These are phyloP conservation scores for Geopemphigus sp. DNA, from an alignment of 1,140 invertebrate genomes.

Conservation along the genomic window DNA sequence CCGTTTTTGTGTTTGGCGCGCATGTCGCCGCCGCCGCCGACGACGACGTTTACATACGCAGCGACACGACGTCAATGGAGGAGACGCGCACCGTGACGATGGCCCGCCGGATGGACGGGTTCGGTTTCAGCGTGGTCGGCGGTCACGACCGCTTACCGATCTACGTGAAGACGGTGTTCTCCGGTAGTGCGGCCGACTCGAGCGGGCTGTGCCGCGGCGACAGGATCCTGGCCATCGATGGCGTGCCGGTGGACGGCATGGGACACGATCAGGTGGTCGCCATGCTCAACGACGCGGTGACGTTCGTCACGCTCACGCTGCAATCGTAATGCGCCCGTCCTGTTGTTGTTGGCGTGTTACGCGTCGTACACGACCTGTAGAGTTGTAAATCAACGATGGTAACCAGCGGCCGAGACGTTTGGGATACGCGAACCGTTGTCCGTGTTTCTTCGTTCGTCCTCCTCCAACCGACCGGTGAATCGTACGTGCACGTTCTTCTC, in stretches of 20 bases:
- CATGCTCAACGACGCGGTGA: constrained; percentile 61
- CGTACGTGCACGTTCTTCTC: too few species aligned
- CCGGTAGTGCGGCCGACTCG: constrained; percentile 70
- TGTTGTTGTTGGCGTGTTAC: too few species aligned
- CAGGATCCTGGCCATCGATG: constrained; percentile 63
- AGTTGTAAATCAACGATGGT: too few species aligned
- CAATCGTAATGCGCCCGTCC: constrained; percentile 7
- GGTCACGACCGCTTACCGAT: constrained; percentile 76
- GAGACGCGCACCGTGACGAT: constrained; percentile 61
- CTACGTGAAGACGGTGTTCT: constrained; percentile 80
- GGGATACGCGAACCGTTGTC: too few species aligned
- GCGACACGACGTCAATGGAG: constrained; percentile 28
- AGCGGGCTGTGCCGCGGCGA: constrained; percentile 65
- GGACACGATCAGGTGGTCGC: constrained; percentile 65
- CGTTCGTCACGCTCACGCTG: constrained; percentile 61
- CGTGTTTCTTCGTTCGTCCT: too few species aligned
- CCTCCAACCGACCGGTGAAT: too few species aligned
- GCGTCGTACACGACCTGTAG: too few species aligned
- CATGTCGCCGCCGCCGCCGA: too few species aligned
- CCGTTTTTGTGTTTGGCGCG: too few species aligned
- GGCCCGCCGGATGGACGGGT: constrained; percentile 66
- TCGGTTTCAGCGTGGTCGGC: constrained; percentile 80
- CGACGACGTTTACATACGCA: too few species aligned
- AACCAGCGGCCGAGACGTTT: too few species aligned
- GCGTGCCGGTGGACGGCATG: constrained; percentile 59